Evolutionary conservation across 30 jellyfish, hydroid and myxozoan genomes (phyloP).

Genomic region (Hydractinia symbiolongicarpus): DNA sequence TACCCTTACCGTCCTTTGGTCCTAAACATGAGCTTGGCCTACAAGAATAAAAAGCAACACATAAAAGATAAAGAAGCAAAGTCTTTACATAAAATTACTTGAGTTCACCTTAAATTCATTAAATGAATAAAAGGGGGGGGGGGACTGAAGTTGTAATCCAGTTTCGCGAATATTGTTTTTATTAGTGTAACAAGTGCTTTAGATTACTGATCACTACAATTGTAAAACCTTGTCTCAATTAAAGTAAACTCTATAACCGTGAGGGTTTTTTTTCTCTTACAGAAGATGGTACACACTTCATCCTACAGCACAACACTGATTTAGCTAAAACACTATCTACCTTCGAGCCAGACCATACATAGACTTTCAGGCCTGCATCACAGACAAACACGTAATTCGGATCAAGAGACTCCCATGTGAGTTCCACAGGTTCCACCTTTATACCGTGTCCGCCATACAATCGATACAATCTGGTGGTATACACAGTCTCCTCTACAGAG

Average conservation of each 20-base stretch:
- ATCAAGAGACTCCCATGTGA: slow-evolving; percentile 83
- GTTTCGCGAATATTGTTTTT: no score
- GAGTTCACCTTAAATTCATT: no score
- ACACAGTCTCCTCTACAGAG: slow-evolving; percentile 93
- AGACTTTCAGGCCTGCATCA: slow-evolving; percentile 87
- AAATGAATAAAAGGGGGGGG: no score
- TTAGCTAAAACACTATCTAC: slow-evolving; percentile 16
- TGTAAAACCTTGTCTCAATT: no score
- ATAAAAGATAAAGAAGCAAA: neutral
- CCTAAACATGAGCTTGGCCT: slow-evolving; percentile 89
- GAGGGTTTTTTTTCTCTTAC: no score
- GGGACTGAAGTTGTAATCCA: no score
- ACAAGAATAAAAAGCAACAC: slow-evolving; percentile 20
- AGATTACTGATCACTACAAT: no score
- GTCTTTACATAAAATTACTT: neutral
- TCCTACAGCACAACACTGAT: neutral
- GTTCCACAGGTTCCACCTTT: slow-evolving; percentile 94
- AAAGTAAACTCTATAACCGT: no score
- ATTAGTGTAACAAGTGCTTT: no score
- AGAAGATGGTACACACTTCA: no score
- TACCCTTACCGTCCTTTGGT: slow-evolving; percentile 85
- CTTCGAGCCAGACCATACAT: slow-evolving; percentile 96
- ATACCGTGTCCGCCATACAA: slow-evolving; percentile 88
- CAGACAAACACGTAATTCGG: slow-evolving; percentile 87
- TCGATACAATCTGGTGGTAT: slow-evolving; percentile 78